phyloP scores from a whole-genome alignment of 2,888 invertebrate genomes.

The Netelia melanura region DNA sequence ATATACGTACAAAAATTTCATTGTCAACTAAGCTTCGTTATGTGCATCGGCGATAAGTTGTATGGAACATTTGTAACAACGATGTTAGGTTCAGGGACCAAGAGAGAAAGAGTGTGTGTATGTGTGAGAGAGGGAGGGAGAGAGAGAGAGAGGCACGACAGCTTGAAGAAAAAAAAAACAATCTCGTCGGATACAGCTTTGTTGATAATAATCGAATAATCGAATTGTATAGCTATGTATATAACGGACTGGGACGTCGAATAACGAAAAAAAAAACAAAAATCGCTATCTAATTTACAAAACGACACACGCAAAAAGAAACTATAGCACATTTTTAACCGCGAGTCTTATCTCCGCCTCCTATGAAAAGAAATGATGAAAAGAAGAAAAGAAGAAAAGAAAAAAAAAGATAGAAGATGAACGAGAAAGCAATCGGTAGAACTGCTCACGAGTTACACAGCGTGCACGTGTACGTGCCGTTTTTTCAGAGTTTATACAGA shows the following conservation, averaged over 20 bases:
- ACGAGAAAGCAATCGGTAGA: constrained; percentile 18
- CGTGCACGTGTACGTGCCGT: constrained; percentile 30
- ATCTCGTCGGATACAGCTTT: constrained; percentile 47
- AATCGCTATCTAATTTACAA: constrained; percentile 49
- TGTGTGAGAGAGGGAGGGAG: constrained; percentile 48
- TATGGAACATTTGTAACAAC: constrained; percentile 52
- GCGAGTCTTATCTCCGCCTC: constrained; percentile 61
- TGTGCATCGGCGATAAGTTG: constrained; percentile 49
- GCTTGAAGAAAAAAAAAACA: constrained; percentile 53
- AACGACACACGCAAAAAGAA: constrained; percentile 36
- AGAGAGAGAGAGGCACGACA: constrained; percentile 34
- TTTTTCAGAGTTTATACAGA: constrained; percentile 51
- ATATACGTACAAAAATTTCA: constrained; percentile 55
- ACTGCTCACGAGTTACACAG: constrained; percentile 41
- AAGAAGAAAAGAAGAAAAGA: constrained; percentile 49
- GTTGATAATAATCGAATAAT: constrained; percentile 67
- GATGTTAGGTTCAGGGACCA: constrained; percentile 80
- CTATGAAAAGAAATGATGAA: constrained; percentile 39
- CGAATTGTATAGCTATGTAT: constrained; percentile 46
- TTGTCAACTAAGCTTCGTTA: constrained; percentile 30
- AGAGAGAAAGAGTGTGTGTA: constrained; percentile 36
- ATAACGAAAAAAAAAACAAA: constrained; percentile 18
- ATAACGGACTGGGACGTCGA: constrained; percentile 61
- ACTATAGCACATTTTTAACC: constrained; percentile 53
- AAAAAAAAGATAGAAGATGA: constrained; percentile 43